Conservation (phyloP, 2,113 vertebrate species). For the Taxidea taxus region DNA sequence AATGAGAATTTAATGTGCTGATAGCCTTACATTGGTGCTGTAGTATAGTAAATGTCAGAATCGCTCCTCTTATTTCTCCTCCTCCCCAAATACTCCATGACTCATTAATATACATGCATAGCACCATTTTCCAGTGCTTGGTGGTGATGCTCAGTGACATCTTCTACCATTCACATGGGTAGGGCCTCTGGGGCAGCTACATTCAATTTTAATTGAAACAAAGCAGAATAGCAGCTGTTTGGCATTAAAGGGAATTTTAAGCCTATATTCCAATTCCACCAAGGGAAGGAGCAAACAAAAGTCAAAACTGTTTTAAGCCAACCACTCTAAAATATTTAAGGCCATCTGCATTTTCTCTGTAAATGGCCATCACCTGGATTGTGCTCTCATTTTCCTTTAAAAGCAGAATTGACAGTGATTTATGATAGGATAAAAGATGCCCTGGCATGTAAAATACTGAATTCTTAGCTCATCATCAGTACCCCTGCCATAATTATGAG, state of each 20-base stretch:
- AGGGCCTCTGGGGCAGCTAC: constrained; percentile 40
- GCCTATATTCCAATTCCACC: neutral
- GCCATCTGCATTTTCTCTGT: constrained; percentile 10
- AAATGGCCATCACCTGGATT: neutral
- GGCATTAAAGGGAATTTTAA: constrained; percentile 62
- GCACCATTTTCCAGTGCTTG: neutral
- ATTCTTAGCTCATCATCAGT: constrained; percentile 26
- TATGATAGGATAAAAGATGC: constrained; percentile 16
- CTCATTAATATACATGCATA: constrained; percentile 6
- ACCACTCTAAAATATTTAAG: constrained; percentile 7
- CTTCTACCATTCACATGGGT: neutral
- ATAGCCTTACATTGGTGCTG: neutral
- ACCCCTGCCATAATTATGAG: constrained; percentile 1
- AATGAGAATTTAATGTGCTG: neutral
- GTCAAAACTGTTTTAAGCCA: constrained; percentile 48
- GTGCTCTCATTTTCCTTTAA: constrained; percentile 13
- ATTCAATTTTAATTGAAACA: constrained; percentile 66
- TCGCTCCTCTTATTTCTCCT: neutral
- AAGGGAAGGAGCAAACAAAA: constrained; percentile 44
- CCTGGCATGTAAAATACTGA: neutral
- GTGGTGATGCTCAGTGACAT: constrained; percentile 33
- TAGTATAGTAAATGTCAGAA: neutral
- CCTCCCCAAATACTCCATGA: neutral
- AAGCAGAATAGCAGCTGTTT: constrained; percentile 63
- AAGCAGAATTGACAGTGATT: constrained; percentile 29